Evolutionary conservation across 2,888 invertebrate genomes (phyloP), one percentile per base, ranked within the genome.

Genomic region (Odontothrips loti): DNA sequence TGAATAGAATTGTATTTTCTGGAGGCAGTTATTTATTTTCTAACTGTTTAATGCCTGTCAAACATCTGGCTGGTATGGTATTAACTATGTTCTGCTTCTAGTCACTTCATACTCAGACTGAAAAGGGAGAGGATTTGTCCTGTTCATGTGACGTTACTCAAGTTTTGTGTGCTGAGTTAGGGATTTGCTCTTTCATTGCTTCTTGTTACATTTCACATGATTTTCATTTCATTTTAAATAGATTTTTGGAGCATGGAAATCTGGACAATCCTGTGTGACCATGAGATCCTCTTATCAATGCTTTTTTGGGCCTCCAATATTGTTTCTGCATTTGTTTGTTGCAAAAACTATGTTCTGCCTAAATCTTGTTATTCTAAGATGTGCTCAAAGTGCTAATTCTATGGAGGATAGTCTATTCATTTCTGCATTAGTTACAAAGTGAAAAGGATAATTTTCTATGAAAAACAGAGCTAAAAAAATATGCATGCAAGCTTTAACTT

Each of bases 81-180:
- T 75, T 27, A 75, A 75, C 58, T 75, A 9, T 27, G 23, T 75
- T 27, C 68, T 75, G 68, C 68, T 75, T 75, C 68, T 75, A 75
- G 68, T 75, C 68, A 75, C 68, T 23, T 75, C 23, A 75, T 75
- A 75, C 68, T 75, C 68, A 75, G 68, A 75, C 68, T 75, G 68
- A 75, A 75, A 75, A 23, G 23, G 12, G n/a, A 23, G 27, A 23
- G 68, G 58, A 12, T 27, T 75, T 12, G 27, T 27, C 8, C 68
- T 75, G 68, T 75, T 27, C 9, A 27, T 75, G 12, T 23, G 68
- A 75, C 23, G 10, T 75, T 75, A 27, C 23, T 23, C 27, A 27
- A 27, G 23, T 75, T 75, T 27, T 27, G 34, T 43, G 6, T 43
- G 34, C 34, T 43, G 34, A 4, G 34, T 43, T 43, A 6, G 34